Conservation (phyloP, 2,797 vertebrate genomes). For the Rhinoraja longicauda region DNA sequence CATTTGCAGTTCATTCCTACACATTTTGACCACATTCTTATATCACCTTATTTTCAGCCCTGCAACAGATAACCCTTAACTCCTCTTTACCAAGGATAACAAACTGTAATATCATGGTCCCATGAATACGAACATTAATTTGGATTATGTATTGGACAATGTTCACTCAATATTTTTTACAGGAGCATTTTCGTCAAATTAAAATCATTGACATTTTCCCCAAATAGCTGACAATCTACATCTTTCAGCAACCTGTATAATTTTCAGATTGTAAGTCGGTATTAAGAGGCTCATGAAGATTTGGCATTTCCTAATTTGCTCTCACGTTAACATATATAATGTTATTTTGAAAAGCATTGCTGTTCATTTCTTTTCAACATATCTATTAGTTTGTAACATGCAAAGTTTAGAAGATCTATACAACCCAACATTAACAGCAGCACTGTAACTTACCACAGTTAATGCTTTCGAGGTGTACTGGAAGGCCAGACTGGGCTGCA, state of each 20-base stretch:
- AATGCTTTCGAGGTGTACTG: slow-evolving; percentile 76
- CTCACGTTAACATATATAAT: not conserved
- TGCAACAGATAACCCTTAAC: not conserved
- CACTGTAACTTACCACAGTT: slow-evolving; percentile 71
- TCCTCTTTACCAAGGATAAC: not conserved
- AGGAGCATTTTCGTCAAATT: not conserved
- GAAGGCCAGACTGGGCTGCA: slow-evolving; percentile 77
- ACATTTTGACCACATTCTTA: not conserved
- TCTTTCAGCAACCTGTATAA: not conserved
- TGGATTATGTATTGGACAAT: not conserved
- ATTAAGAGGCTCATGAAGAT: not conserved
- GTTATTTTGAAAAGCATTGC: not conserved
- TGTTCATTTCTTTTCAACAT: not conserved
- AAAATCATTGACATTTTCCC: not conserved
- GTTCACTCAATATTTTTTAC: not conserved
- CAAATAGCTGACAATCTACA: not conserved
- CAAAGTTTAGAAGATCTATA: not conserved
- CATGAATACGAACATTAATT: not conserved
- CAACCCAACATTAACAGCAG: slow-evolving; percentile 40
- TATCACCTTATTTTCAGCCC: not conserved
- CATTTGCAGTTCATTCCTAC: no score
- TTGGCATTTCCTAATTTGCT: not conserved
- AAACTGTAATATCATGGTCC: not conserved
- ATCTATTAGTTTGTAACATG: not conserved
- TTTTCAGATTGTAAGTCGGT: not conserved